phyloP scores from a whole-genome alignment of 1,140 invertebrate genomes.

The Platyscapa corneri region DNA sequence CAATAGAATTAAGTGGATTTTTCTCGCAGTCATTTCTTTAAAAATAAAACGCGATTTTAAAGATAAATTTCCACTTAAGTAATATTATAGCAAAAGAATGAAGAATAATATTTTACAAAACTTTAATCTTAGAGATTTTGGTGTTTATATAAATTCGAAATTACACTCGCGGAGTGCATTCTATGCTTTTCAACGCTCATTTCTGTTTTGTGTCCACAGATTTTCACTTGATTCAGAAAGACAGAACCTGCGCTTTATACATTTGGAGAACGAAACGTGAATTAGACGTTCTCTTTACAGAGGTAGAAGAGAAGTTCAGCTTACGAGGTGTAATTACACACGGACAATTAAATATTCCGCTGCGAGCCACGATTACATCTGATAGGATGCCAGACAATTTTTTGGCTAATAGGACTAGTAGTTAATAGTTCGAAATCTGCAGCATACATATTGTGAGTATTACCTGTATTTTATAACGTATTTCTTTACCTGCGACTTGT shows the following conservation, averaged over 20 bases:
- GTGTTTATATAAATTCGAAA: too few species aligned
- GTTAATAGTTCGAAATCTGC: constrained; percentile 31
- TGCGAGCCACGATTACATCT: constrained; percentile 24
- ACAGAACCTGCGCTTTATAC: not conserved
- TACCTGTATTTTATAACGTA: too few species aligned
- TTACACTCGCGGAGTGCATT: too few species aligned
- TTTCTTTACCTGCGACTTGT: too few species aligned
- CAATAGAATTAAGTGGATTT: too few species aligned
- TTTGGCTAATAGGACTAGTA: constrained; percentile 15
- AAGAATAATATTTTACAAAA: too few species aligned
- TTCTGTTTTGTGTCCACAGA: not conserved
- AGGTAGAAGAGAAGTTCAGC: not conserved
- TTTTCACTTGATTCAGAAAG: constrained; percentile 11
- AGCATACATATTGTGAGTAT: not conserved
- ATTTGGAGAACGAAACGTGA: constrained; percentile 5
- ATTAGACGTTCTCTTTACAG: constrained; percentile 24
- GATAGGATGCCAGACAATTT: constrained; percentile 40
- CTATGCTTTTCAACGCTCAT: too few species aligned
- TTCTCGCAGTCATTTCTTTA: too few species aligned
- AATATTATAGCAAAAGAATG: too few species aligned
- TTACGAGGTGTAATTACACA: constrained; percentile 21
- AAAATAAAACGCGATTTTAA: too few species aligned
- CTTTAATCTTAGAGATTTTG: too few species aligned
- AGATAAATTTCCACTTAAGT: too few species aligned
- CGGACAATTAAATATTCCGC: constrained; percentile 35